Evolutionary conservation across 37 sponge, comb jelly and placozoan genomes (phyloP).

Genomic region (Chondrosia reniformis): DNA sequence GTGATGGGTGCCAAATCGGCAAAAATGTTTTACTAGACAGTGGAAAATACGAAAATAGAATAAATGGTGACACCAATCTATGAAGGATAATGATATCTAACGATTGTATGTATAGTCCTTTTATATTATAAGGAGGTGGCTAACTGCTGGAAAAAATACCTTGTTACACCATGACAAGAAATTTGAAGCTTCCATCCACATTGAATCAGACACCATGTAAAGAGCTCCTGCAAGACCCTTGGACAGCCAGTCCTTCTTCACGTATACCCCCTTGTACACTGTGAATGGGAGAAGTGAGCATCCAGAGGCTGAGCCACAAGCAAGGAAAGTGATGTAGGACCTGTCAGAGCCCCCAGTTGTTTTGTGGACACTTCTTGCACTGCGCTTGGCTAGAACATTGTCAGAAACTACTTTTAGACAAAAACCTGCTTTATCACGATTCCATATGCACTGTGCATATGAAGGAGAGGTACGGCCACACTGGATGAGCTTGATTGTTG

Average conservation of each 20-base stretch:
- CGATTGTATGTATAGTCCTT: no score
- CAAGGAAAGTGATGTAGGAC: constrained; percentile 13
- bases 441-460: constrained; percentile 5
- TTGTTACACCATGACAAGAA: background rate
- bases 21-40: no score
- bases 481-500: background rate
- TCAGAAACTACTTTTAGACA: background rate
- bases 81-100: no score
- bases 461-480: background rate
- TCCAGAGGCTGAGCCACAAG: constrained; percentile 1
- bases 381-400: background rate
- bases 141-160: background rate
- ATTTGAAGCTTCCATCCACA: constrained; percentile 18
- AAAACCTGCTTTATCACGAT: background rate
- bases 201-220: background rate
- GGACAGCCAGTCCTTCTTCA: background rate
- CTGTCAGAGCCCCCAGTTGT: constrained; percentile 20
- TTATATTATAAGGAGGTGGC: background rate
- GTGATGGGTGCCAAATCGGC: no score
- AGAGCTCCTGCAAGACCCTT: background rate
- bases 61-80: no score
- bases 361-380: background rate
- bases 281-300: background rate
- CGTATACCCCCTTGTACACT: constrained; percentile 4
- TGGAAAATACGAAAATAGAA: no score